Percentiles rank a stretch among this genome's conserved stretches.
Conservation (phyloP, 2,113 vertebrate genomes). For the Nettapus auritus region DNA sequence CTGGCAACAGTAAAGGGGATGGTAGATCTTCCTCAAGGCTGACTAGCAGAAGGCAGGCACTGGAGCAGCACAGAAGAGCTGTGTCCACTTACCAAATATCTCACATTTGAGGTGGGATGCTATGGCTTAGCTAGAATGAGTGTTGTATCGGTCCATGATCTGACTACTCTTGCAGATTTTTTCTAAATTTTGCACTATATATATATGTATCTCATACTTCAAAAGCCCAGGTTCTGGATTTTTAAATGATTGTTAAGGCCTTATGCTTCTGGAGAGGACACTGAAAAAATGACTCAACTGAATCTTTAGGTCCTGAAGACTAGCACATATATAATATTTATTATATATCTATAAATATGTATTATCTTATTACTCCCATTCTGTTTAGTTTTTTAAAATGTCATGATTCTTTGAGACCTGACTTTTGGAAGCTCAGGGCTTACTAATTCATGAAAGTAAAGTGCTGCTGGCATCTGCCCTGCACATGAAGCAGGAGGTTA, state of each 20-base stretch:
- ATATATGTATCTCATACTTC: not conserved
- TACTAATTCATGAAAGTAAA: not conserved
- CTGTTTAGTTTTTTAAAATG: not conserved
- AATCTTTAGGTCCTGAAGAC: not conserved
- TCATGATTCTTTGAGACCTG: not conserved
- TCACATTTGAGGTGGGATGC: not conserved
- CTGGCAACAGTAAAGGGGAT: not conserved
- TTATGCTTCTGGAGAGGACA: not conserved
- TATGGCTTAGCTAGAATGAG: not conserved
- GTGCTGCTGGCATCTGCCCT: not conserved
- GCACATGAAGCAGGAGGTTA: not conserved
- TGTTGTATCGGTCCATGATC: not conserved
- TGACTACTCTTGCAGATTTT: not conserved
- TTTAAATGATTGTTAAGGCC: not conserved
- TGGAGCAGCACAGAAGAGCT: rapidly evolving
- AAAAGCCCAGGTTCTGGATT: not conserved
- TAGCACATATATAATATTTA: not conserved
- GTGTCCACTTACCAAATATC: not conserved
- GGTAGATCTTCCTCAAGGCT: not conserved
- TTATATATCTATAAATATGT: not conserved
- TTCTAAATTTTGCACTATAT: not conserved
- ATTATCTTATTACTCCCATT: not conserved
- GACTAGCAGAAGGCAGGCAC: not conserved
- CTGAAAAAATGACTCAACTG: not conserved
- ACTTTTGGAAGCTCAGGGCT: not conserved